Conservation (phyloP, 1,140 invertebrate genomes). For the Lordiphosa collinella region DNA sequence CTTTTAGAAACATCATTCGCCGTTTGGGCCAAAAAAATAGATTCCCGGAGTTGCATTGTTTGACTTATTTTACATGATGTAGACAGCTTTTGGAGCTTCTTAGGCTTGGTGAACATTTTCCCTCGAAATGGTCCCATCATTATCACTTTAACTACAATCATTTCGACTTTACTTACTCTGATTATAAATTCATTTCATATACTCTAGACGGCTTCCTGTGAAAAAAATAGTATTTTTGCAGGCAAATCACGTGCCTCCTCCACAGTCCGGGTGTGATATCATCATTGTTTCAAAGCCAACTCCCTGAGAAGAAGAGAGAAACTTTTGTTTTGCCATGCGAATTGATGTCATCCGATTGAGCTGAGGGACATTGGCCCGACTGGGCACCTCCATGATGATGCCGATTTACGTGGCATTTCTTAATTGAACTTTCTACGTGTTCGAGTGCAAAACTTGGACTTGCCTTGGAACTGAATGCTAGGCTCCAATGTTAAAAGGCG, state of each 20-base stretch:
- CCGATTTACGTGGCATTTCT: constrained; percentile 66
- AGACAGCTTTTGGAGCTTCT: too few relatives aligned
- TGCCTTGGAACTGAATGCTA: constrained; percentile 42
- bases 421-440: constrained; percentile 78
- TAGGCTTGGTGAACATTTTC: too few relatives aligned
- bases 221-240: constrained; percentile 22
- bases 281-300: constrained; percentile 29
- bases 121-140: too few relatives aligned
- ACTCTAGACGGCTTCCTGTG: not conserved
- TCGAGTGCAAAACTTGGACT: constrained; percentile 47
- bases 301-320: constrained; percentile 21
- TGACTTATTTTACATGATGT: too few relatives aligned
- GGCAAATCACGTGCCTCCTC: constrained; percentile 45
- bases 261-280: constrained; percentile 42
- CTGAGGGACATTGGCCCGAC: not conserved
- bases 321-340: constrained; percentile 32
- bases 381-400: constrained; percentile 40
- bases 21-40: too few relatives aligned
- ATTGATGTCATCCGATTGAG: constrained; percentile 33
- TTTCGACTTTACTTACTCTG: not conserved
- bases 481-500: constrained; percentile 48
- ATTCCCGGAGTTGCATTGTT: too few relatives aligned
- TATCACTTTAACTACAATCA: too few relatives aligned
- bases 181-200: not conserved
- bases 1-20: too few relatives aligned